Evolutionary conservation across 1,140 invertebrate species (phyloP), one percentile per base, ranked within the genome.

Genomic region (Temnothorax curvispinosus): DNA sequence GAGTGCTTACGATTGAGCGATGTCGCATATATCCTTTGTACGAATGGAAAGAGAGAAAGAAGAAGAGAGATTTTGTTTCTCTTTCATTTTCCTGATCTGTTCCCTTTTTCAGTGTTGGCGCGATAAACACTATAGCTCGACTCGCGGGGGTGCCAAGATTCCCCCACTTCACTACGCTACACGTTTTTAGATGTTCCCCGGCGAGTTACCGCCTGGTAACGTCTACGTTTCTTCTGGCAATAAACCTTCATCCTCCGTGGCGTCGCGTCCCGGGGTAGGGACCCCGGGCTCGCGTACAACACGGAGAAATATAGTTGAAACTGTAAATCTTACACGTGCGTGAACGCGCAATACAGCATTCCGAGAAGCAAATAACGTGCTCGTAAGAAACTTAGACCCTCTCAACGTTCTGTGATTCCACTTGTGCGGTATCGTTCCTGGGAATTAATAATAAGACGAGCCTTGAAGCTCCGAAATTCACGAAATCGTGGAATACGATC

Each of bases 111-210:
- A 5, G 47, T 56, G 50, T n/a, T 72, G 58, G 58, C 47, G 58
- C 80, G 88, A 90, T 84, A 89, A 89, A 87, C 72, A 85, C 74
- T 65, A 72, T 32, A 65, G 77, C 35, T 58, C 44, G 50, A 77
- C 38, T 62, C 67, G 47, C 27, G 56, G 21, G 21, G 27, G 27
- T 27, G 27, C 56, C 76, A 38, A 90, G 78, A 47, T 90, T 87
- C 13, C 75, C 21, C 60, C 75, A 75, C 85, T 87, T 90, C 87
- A 87, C 32, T 64, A 85, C 86, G 71, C 54, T 86, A 89, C 78
- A 35, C 71, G 78, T 89, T 90, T 85, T 90, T 78, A 74, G 85
- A 67, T 62, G 64, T 35, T 87, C 74, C 72, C 65, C 41, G 50
- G 72, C 38, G 88, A 47, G 9, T 54, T 54, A 74, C 8, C 54